Base-by-base conservation (phyloP, 2,113 vertebrate species). In the Maccullochella peelii region DNA sequence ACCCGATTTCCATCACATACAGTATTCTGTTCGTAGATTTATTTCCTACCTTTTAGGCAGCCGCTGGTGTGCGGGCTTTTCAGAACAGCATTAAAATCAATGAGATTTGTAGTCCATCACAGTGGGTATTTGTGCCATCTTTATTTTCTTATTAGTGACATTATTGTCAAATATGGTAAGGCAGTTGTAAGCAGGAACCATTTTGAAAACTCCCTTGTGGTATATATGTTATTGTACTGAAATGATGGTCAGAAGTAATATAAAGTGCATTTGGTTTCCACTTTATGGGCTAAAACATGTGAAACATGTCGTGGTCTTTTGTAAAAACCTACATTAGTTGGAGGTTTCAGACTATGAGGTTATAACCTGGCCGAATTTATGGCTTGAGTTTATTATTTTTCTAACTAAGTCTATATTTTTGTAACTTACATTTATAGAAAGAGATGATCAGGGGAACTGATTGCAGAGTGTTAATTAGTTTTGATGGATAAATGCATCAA, bases 331-430 rank as follows among this genome's bases (percentile, higher is more conserved):
- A 5, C 1, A 30, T 74, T 75, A 71, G 16, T 25, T 30, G 6
- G 25, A 57, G 33, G 42, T 65, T 62, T 82, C 9, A 25, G 9
- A 42, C 52, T 4, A 25, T 10, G 55, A 83, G 25, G 66, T 25
- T 49, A 0, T 74, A 69, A 83, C 21, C 42, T 54, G 63, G 71
- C 59, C 79, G 67, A 55, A 86, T 47, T 14, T 49, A 66, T 65
- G 23, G 30, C n/a, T 47, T 36, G 59, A 61, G 36, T 38, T 58
- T 66, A 70, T 76, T 72, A 74, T 74, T 78, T 82, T 83, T 91
- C 76, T 82, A 80, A 80, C 73, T 36, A 40, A 40, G 27, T 38
- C 9, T 73, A n/a, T 82, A 80, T 84, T 86, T 91, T 90, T 91
- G 49, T 87, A 76, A 65, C 75, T 70, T 77, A 55, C 8, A 33